Base-by-base conservation (phyloP, 2,888 invertebrate genomes). In the Ametastegia equiseti region DNA sequence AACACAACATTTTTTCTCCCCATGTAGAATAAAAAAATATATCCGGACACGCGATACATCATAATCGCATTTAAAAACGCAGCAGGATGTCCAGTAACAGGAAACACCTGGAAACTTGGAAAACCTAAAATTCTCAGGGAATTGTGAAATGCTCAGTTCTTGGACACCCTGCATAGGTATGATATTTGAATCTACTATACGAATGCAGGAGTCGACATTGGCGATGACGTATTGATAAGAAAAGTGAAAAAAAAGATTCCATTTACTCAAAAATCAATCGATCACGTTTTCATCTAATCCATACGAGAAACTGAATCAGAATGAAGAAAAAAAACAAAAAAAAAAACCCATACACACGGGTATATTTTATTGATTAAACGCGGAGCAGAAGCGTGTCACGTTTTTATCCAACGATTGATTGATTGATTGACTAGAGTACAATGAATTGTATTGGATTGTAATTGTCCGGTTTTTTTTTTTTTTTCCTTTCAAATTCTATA, bases 351-450 rank as follows among this genome's bases (percentile, higher is more conserved):
- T 1, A 23, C 1, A 13, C 6, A 57, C 9, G 9, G 19, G 15
- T 1, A 54, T 23, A 23, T 9, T 36, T 63, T 63, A 33, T 63
- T 63, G 15, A 33, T 63, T 36, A n/a, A 9, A 6, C 5, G 30
- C 33, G 7, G 1, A 15, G 33, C 30, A n/a, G n/a, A n/a, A n/a
- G n/a, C n/a, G n/a, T n/a, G 63, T 63, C 11, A 63, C 33, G 33
- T 63, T 63, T 63, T 33, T 6, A n/a, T n/a, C n/a, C n/a, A n/a
- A 33, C 63, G 33, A 63, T 63, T 63, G 63, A 63, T 63, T n/a
- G 63, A 63, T 33, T 33, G 33, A 33, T 27, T 15, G 30, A 63
- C 3, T 7, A 42, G 7, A 9, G 42, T n/a, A n/a, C n/a, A n/a
- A 42, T 42, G 0, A 11, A 42, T 42, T 3, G 42, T 9, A 9